Evolutionary conservation across 2,113 vertebrate species (phyloP).

Genomic region (Isurus oxyrinchus): DNA sequence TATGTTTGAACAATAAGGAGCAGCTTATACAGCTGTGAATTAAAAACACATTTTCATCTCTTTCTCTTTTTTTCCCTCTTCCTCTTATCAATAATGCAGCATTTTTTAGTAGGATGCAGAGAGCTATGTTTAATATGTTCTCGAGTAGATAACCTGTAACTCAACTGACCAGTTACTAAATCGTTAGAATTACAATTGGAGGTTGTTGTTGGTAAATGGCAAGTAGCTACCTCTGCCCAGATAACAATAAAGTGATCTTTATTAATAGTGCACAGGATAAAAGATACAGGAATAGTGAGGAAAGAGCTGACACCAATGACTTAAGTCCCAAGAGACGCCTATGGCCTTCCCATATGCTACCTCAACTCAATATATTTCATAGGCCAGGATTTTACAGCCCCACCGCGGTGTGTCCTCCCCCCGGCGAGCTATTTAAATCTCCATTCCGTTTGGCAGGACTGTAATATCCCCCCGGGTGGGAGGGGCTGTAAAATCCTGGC

Average conservation of each 20-base stretch:
- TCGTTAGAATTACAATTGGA: background rate
- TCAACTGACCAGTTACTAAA: background rate
- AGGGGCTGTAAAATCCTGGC: too few species aligned
- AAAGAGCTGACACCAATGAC: background rate
- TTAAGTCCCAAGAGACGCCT: background rate
- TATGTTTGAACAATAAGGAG: background rate
- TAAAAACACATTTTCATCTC: background rate
- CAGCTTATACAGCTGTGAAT: background rate
- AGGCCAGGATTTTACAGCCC: too few species aligned
- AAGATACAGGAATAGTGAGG: background rate
- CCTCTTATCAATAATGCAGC: background rate
- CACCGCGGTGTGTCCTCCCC: too few species aligned
- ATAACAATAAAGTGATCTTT: background rate
- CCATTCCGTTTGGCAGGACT: too few species aligned
- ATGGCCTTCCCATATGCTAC: background rate
- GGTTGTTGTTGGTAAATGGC: background rate
- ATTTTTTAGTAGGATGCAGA: background rate
- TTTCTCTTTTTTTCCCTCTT: background rate
- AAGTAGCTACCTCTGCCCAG: background rate
- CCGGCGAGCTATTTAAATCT: too few species aligned
- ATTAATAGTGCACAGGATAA: background rate
- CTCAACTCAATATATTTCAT: background rate
- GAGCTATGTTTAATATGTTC: background rate
- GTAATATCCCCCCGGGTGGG: too few species aligned
- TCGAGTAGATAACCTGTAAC: background rate